Evolutionary conservation across 2,113 vertebrate species (phyloP), one percentile per base, ranked within the genome.

Genomic region (Poeciliopsis occidentalis): DNA sequence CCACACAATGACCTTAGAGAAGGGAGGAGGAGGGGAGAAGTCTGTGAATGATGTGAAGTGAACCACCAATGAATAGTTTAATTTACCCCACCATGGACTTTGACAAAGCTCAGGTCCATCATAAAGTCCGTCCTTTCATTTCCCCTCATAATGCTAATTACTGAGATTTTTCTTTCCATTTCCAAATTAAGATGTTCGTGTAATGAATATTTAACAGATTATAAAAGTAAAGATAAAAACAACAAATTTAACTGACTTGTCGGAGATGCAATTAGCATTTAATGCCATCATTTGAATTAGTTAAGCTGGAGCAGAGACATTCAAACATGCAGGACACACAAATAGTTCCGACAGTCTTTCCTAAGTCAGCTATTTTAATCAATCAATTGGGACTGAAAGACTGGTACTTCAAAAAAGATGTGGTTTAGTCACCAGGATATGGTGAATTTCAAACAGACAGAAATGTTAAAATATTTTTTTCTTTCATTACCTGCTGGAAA

Each of bases 1-100:
- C 63, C 29, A 67, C 69, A 70, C 1, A 29, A 57, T 90, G 88
- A 93, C 89, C 89, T 90, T 71, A 82, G 27, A 67, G 60, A 80
- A 67, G 61, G 76, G 80, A 89, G 74, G 79, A 81, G 84, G 77
- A 87, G 75, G 60, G 72, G 73, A 57, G 72, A 82, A 71, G 76
- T 72, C 85, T 87, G 90, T 83, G 85, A 87, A 85, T n/a, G n/a
- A 74, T 44, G 75, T 90, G 78, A 89, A 90, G 85, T 90, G 85
- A 86, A 83, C 86, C 82, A 66, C 88, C 88, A 83, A 41, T 62
- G 85, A 82, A 67, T 67, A 64, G 60, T 79, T 85, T 77, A 37
- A 63, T 72, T 85, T 85, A 47, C 13, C 51, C 75, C 3, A 57
- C 70, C 30, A 0, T n/a, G 61, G 76, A 69, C 47, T 31, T 71